A percentile compares a stretch with the other conserved stretches of the same genome.
phyloP scores from a whole-genome alignment of 2,888 invertebrate genomes.

The Pyrochroa serraticornis region DNA sequence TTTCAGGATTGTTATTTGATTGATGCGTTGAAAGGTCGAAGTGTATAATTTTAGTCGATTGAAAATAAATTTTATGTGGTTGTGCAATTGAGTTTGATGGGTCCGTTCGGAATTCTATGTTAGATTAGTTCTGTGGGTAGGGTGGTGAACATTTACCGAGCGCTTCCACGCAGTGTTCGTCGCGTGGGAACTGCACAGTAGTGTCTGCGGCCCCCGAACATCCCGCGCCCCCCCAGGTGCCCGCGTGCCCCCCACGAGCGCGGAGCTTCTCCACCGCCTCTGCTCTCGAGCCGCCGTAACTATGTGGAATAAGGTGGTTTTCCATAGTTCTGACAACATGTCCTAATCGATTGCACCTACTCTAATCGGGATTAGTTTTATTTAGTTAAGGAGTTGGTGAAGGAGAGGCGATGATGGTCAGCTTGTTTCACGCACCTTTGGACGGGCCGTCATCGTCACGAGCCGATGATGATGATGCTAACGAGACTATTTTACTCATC shows the following conservation, averaged over 20 bases:
- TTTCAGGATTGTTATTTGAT: not conserved
- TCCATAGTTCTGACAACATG: not conserved
- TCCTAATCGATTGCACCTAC: not conserved
- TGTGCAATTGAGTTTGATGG: slow-evolving; percentile 8
- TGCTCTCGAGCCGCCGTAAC: slow-evolving; percentile 10
- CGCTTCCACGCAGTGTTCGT: slow-evolving; percentile 60
- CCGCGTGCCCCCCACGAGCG: slow-evolving; percentile 49
- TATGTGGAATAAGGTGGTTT: not conserved
- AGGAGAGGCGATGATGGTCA: not conserved
- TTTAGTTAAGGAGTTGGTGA: not conserved
- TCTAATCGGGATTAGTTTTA: not conserved
- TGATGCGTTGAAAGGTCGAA: slow-evolving; percentile 1
- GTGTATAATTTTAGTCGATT: slow-evolving; percentile 14
- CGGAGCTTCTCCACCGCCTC: slow-evolving; percentile 50
- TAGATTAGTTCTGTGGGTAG: slow-evolving; percentile 37
- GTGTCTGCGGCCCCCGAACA: slow-evolving; percentile 58
- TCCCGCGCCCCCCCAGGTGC: slow-evolving; percentile 49
- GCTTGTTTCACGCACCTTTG: not conserved
- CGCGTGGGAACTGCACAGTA: slow-evolving; percentile 71
- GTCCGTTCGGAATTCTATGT: slow-evolving; percentile 8
- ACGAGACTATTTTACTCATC: slow-evolving; percentile 5
- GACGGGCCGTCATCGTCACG: not conserved
- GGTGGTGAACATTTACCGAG: slow-evolving; percentile 53
- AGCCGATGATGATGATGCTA: slow-evolving; percentile 8
- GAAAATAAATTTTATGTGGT: slow-evolving; percentile 19